Evolutionary conservation across 2,113 vertebrate species (phyloP).

Genomic region (Aphyosemion australe): DNA sequence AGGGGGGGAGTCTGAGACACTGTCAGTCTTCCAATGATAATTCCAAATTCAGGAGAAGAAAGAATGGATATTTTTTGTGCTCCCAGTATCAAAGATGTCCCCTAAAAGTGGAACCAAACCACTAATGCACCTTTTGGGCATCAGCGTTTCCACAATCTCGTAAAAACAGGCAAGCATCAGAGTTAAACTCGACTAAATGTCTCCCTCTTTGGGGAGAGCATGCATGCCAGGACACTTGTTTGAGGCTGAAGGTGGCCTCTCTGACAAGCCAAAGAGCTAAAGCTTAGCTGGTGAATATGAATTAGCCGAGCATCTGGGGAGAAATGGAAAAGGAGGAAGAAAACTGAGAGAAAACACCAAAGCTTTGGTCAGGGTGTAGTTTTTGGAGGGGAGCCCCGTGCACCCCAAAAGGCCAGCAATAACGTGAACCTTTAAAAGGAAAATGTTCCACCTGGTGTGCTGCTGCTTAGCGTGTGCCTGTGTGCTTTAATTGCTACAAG

Average conservation of each 20-base stretch:
- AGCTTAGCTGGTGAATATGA: slow-evolving; percentile 59
- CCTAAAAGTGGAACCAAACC: neutral
- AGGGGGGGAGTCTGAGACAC: slow-evolving; percentile 14
- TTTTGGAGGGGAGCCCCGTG: slow-evolving; percentile 68
- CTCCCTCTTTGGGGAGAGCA: slow-evolving; percentile 1
- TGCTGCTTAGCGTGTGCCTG: slow-evolving; percentile 57
- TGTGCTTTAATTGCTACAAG: slow-evolving; percentile 53
- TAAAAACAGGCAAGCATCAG: too few species aligned
- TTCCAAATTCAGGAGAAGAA: slow-evolving; percentile 18
- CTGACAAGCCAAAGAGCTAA: slow-evolving; percentile 21
- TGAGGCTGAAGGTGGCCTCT: slow-evolving; percentile 28
- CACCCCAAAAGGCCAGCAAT: slow-evolving; percentile 65
- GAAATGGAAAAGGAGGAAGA: slow-evolving; percentile 45
- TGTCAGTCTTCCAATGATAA: slow-evolving; percentile 21
- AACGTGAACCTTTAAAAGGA: slow-evolving; percentile 67
- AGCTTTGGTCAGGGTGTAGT: slow-evolving; percentile 55
- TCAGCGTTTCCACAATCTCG: too few species aligned
- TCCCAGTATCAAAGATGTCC: slow-evolving; percentile 30
- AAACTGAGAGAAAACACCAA: slow-evolving; percentile 61
- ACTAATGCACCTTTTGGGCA: too few species aligned
- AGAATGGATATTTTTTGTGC: slow-evolving; percentile 24
- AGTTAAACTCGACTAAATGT: neutral
- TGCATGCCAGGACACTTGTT: slow-evolving; percentile 3
- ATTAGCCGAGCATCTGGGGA: slow-evolving; percentile 37
- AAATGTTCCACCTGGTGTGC: slow-evolving; percentile 55